Base-by-base conservation (phyloP, 2,113 vertebrate species). In the Nematolebias whitei region DNA sequence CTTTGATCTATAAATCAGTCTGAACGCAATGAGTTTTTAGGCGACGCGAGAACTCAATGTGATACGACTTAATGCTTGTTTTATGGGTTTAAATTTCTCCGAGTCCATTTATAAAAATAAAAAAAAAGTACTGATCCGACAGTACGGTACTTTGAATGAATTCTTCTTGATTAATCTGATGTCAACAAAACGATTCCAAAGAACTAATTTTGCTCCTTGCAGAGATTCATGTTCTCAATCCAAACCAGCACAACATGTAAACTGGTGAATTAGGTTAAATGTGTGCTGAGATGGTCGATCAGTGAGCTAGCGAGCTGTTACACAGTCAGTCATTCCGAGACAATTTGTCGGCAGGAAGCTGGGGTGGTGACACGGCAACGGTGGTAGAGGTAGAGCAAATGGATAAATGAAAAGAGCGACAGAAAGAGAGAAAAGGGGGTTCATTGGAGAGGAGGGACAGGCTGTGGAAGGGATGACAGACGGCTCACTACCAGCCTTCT, bases 231-330 rank as follows among this genome's bases (percentile, higher is more conserved):
- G 60, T 58, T 62, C 50, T 41, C 44, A 2, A 35, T 54, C 54
- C 38, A 59, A 44, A 75, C 57, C 57, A 50, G 64, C 55, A 76
- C 49, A 47, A 49, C 5, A 11, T 15, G 24, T 12, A 12, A 48
- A 45, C 32, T 35, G 1, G 26, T n/a, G 54, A 71, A 73, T 40
- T 48, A 63, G 49, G 61, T 71, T 51, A 50, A 58, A 50, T 63
- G 3, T 39, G 56, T 35, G 2, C 32, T 50, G 44, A 52, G 52
- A 54, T 45, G 24, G 77, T 80, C 67, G n/a, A 80, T 85, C 79
- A 68, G 66, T 4, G 54, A 72, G 74, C 67, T 76, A 74, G 79
- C 74, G 79, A 87, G 77, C 76, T 75, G 83, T 84, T 85, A 80
- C 68, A 54, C 16, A 71, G 86, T 80, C 63, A 67, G 78, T 84